Conservation (phyloP, 2,888 invertebrate species). For the Seladonia tumulorum region DNA sequence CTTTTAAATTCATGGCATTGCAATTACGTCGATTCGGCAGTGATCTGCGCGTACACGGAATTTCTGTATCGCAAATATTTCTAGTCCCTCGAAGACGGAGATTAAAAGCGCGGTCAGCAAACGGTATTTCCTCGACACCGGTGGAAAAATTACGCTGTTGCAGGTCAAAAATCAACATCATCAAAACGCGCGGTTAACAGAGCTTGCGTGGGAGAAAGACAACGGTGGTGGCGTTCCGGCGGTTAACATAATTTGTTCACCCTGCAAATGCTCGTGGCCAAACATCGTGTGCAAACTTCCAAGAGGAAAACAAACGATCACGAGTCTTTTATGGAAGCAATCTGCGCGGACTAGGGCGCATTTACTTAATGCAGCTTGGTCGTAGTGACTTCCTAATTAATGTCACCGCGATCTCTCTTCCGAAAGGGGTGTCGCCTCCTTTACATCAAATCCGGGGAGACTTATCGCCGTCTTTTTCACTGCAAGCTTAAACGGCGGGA, state of each 20-base stretch:
- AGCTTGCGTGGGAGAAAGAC: background rate
- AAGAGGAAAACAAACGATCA: constrained; percentile 48
- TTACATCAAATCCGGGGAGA: constrained; percentile 25
- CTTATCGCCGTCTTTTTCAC: background rate
- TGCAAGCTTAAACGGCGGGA: constrained; percentile 19
- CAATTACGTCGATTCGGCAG: background rate
- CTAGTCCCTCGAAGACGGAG: background rate
- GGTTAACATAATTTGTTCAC: constrained; percentile 54
- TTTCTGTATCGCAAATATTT: background rate
- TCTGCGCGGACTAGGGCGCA: constrained; percentile 46
- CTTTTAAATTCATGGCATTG: background rate
- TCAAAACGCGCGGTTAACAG: background rate
- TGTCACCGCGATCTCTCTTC: constrained; percentile 51
- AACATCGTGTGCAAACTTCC: constrained; percentile 34
- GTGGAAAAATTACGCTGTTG: constrained; percentile 8
- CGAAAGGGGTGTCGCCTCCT: constrained; percentile 33
- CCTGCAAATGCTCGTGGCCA: constrained; percentile 42
- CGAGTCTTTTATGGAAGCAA: constrained; percentile 58
- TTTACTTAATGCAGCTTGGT: constrained; percentile 58
- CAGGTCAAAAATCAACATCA: constrained; percentile 23
- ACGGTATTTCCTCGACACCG: background rate
- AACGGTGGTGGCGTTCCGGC: background rate
- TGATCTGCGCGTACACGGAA: no score
- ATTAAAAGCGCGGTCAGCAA: constrained; percentile 7
- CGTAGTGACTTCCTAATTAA: constrained; percentile 56